Base-by-base conservation (phyloP, 2,888 invertebrate species). In the Ormyrus nitidulus region DNA sequence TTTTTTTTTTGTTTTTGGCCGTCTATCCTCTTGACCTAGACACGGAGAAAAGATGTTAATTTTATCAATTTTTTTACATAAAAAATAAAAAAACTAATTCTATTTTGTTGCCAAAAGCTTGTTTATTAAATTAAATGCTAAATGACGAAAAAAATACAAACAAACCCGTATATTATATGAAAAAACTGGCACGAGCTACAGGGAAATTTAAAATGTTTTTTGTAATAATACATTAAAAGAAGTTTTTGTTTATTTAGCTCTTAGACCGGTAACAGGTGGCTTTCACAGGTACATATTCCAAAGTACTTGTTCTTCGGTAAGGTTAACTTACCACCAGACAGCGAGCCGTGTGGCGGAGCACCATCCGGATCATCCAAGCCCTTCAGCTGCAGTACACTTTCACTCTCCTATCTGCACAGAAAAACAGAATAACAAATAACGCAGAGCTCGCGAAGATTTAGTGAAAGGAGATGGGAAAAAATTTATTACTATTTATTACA, bases 371-470 rank as follows among this genome's bases (percentile, higher is more conserved):
- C 99, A 19, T 19, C 19, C 83, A 99, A 95, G 83, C 99, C 99
- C 92, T 99, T 99, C 86, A 99, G 93, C 92, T 99, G 97, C 88
- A 99, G 92, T 84, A 99, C 99, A 91, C 98, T 98, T 93, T 99
- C 99, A 92, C 98, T 99, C 92, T 99, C 99, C 93, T 99, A 99
- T 92, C 99, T 97, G 66, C 49, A 53, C 2, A 53, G 48, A 19
- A 62, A 34, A 49, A 9, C 7, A 3, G 13, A 64, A 13, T 48
- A 51, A 69, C 61, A 10, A 56, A 56, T n/a, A n/a, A n/a, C 9
- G 11, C n/a, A 56, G 56, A 10, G 11, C 51, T 51, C 2, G 56
- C 9, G 9, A 59, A 59, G 13, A 19, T 7, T 59, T 19, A 19
- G 13, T 7, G 19, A 46, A 11, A 44, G 19, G 46, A 6, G 10